A percentile compares a stretch with the other conserved stretches of the same genome.
Evolutionary conservation across 2,797 vertebrate species (phyloP).

Genomic region (Lithobates sylvaticus): DNA sequence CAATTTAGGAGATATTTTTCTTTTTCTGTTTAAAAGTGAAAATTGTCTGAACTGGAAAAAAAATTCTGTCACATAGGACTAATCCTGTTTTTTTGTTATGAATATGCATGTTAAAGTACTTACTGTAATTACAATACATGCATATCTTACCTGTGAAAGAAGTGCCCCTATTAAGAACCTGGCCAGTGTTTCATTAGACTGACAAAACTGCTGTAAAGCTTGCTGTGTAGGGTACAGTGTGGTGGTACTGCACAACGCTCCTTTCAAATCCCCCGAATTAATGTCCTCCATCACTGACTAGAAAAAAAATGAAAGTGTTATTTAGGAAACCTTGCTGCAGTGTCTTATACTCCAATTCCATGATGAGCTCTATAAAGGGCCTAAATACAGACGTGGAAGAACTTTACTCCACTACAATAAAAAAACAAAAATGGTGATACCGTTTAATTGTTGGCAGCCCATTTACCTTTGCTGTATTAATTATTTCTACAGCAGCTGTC

Average conservation of each 20-base stretch:
- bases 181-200: neutral
- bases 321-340: neutral
- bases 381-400: no score
- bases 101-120: no score
- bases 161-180: neutral
- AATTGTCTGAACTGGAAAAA: no score
- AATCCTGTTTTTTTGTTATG: no score
- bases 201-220: neutral
- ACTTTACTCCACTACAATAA: no score
- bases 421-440: no score
- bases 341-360: no score
- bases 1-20: no score
- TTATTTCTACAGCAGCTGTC: neutral
- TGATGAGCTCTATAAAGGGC: no score
- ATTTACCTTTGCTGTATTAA: conserved; percentile 24
- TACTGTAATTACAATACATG: neutral
- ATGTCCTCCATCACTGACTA: conserved; percentile 13
- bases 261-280: conserved; percentile 4
- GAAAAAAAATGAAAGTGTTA: neutral
- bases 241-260: conserved; percentile 8
- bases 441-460: neutral
- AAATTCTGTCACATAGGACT: no score
- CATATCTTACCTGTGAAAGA: conserved; percentile 15
- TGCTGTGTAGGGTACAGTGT: neutral
- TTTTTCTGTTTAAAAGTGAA: no score